These are phyloP conservation scores for Nannoperca australis DNA, from an alignment of 2,797 vertebrate genomes.

Conservation along the genomic window DNA sequence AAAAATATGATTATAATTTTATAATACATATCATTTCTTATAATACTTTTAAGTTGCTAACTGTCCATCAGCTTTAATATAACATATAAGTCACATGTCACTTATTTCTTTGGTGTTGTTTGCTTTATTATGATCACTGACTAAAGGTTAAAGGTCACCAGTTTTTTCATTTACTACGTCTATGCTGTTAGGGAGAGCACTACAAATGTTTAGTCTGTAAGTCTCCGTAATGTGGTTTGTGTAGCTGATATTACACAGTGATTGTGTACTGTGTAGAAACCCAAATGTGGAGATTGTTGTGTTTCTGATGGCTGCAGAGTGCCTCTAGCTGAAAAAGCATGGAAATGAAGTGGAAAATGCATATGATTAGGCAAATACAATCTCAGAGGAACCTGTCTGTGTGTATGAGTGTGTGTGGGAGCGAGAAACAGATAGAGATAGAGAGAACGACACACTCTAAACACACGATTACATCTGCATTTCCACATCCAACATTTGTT, in stretches of 20 bases:
- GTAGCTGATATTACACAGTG: neutral
- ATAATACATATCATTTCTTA: too few relatives aligned
- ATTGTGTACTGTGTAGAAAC: slow-evolving; percentile 11
- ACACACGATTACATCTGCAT: slow-evolving; percentile 80
- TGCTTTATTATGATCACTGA: neutral
- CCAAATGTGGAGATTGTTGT: slow-evolving; percentile 58
- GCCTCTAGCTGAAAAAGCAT: slow-evolving; percentile 71
- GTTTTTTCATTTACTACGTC: neutral
- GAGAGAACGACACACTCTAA: slow-evolving; percentile 58
- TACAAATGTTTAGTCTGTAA: neutral
- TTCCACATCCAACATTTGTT: slow-evolving; percentile 75
- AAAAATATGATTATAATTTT: too few relatives aligned
- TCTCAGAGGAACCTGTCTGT: slow-evolving; percentile 38
- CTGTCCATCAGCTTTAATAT: too few relatives aligned
- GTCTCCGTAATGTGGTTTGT: neutral
- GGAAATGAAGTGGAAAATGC: slow-evolving; percentile 83
- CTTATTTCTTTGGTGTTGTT: neutral
- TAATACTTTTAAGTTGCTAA: too few relatives aligned
- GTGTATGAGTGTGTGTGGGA: slow-evolving; percentile 53
- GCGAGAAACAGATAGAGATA: slow-evolving; percentile 53
- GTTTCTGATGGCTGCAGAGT: slow-evolving; percentile 59
- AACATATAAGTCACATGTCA: too few relatives aligned
- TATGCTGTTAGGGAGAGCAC: neutral
- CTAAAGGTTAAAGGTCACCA: slow-evolving; percentile 9
- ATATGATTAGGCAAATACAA: slow-evolving; percentile 74